Conservation (phyloP, 92 coral and sea anemone genomes). For the Paragorgia papillata region DNA sequence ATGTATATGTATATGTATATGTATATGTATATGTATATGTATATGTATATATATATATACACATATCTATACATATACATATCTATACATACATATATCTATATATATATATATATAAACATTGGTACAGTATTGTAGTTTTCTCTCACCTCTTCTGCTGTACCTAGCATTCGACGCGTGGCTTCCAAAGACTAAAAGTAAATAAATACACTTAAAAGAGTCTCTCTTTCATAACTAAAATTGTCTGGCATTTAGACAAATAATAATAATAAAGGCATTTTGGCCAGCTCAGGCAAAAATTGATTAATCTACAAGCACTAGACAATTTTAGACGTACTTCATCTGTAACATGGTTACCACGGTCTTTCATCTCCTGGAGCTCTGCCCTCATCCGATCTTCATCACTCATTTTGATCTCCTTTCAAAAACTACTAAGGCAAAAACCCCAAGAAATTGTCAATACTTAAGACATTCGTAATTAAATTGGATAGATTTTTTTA, state of each 20-base stretch:
- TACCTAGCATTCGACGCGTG: conserved; percentile 84
- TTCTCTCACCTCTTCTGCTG: conserved; percentile 84
- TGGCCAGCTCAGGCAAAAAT: too few relatives aligned
- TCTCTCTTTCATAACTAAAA: too few relatives aligned
- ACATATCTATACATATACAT: too few relatives aligned
- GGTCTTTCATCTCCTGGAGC: conserved; percentile 86
- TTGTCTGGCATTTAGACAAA: not conserved
- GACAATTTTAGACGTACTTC: conserved; percentile 59
- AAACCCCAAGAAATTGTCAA: not conserved
- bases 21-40: too few relatives aligned
- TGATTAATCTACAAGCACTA: not conserved
- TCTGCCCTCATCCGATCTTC: conserved; percentile 96
- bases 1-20: too few relatives aligned
- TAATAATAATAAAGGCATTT: not conserved
- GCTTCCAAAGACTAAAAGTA: conserved; percentile 95
- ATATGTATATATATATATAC: too few relatives aligned
- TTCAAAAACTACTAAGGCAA: conserved; percentile 1
- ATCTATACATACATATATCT: too few relatives aligned
- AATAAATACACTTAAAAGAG: conserved; percentile 16
- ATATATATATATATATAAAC: too few relatives aligned
- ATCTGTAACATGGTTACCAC: conserved; percentile 94
- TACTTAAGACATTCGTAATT: too few relatives aligned
- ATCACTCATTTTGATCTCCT: conserved; percentile 68
- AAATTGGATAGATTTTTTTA: too few relatives aligned
- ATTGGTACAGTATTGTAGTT: too few relatives aligned